phyloP scores from a whole-genome alignment of 2,797 vertebrate genomes.

The Crocodylus rhombifer region DNA sequence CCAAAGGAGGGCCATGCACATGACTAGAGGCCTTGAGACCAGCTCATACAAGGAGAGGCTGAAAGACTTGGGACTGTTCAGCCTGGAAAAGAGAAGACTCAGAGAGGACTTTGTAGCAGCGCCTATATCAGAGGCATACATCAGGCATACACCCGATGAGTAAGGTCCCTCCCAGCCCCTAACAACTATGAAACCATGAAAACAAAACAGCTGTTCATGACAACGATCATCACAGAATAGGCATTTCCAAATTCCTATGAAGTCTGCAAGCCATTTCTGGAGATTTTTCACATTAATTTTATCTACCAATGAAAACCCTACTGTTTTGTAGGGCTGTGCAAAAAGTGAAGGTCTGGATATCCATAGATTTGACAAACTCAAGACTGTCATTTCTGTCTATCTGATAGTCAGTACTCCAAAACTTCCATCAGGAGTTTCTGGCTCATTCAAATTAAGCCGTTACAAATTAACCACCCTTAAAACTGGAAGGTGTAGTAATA shows the following conservation, averaged over 20 bases:
- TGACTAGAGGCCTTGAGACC: too few relatives aligned
- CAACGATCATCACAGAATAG: background rate
- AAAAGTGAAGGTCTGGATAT: background rate
- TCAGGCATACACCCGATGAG: too few relatives aligned
- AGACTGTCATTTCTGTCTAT: background rate
- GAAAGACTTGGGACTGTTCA: too few relatives aligned
- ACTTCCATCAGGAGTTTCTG: background rate
- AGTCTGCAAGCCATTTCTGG: background rate
- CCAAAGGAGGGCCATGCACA: too few relatives aligned
- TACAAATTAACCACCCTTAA: background rate
- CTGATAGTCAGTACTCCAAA: background rate
- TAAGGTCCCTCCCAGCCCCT: too few relatives aligned
- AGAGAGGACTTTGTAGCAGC: too few relatives aligned
- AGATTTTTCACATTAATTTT: background rate
- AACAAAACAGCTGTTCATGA: rapidly evolving
- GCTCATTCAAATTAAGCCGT: background rate
- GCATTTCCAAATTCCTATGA: background rate
- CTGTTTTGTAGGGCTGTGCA: background rate
- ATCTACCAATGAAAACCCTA: background rate
- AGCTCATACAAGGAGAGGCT: too few relatives aligned
- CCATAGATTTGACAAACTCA: background rate
- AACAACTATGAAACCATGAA: background rate
- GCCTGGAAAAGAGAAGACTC: too few relatives aligned
- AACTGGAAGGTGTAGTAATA: background rate
- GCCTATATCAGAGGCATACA: too few relatives aligned